Evolutionary conservation across 1,140 invertebrate genomes (phyloP).

Genomic region (Drosophila seguyi): DNA sequence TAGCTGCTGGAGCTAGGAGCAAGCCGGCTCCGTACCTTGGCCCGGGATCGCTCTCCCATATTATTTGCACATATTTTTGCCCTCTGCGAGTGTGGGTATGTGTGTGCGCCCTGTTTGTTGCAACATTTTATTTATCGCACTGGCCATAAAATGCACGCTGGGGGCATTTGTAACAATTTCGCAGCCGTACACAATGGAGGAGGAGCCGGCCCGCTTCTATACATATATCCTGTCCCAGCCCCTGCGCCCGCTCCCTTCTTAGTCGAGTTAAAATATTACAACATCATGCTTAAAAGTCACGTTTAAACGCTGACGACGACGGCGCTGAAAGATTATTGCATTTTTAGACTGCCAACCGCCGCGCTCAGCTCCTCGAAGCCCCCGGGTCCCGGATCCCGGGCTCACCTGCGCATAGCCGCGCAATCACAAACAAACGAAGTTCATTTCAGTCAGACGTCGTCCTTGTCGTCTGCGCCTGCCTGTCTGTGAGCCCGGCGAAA

Average conservation of each 20-base stretch:
- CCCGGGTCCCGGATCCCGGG: neutral
- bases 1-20: slow-evolving; percentile 27
- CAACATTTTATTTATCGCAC: slow-evolving; percentile 83
- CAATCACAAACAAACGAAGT: slow-evolving; percentile 81
- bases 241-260: slow-evolving; percentile 42
- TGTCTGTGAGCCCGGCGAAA: slow-evolving; percentile 72
- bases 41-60: slow-evolving; percentile 50
- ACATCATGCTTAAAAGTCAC: slow-evolving; percentile 84
- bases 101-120: slow-evolving; percentile 57
- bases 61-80: slow-evolving; percentile 68
- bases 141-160: slow-evolving; percentile 83
- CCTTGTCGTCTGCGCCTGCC: slow-evolving; percentile 62
- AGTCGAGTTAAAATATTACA: slow-evolving; percentile 83
- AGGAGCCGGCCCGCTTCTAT: slow-evolving; percentile 20
- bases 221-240: neutral
- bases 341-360: slow-evolving; percentile 61
- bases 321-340: slow-evolving; percentile 83
- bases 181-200: slow-evolving; percentile 70
- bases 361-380: neutral
- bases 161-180: slow-evolving; percentile 83
- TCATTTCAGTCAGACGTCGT: slow-evolving; percentile 75
- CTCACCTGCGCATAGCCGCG: slow-evolving; percentile 49
- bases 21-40: slow-evolving; percentile 59
- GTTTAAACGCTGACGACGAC: slow-evolving; percentile 82
- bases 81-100: neutral